phyloP scores from a whole-genome alignment of 1,140 invertebrate species.

The Drosophila ogumai region DNA sequence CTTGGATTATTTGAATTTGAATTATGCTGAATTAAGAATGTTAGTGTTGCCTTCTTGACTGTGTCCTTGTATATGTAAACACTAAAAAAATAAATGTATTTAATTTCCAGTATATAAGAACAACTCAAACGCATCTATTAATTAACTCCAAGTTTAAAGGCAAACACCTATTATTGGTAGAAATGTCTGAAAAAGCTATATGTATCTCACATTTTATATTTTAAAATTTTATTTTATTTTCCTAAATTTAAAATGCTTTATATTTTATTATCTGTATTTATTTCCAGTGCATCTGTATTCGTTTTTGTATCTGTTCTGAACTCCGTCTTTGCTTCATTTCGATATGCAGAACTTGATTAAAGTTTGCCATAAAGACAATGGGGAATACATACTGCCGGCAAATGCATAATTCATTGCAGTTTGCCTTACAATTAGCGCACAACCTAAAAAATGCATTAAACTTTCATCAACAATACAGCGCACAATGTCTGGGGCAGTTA shows the following conservation, averaged over 20 bases:
- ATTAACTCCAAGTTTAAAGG: too few species aligned
- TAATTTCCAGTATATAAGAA: too few species aligned
- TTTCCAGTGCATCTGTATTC: conserved; percentile 3
- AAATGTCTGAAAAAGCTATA: not conserved
- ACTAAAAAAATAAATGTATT: not conserved
- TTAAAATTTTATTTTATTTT: not conserved
- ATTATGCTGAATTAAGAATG: conserved; percentile 79
- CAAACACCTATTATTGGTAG: too few species aligned
- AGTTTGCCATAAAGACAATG: conserved; percentile 73
- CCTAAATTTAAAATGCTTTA: too few species aligned
- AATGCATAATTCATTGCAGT: conserved; percentile 79
- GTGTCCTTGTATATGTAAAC: conserved; percentile 4
- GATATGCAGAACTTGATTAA: conserved; percentile 81
- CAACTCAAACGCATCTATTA: too few species aligned
- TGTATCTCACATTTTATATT: not conserved
- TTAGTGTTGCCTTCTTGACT: conserved; percentile 58
- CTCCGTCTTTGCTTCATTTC: conserved; percentile 46
- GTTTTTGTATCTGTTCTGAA: conserved; percentile 33
- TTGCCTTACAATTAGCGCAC: conserved; percentile 72
- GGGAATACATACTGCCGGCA: conserved; percentile 48
- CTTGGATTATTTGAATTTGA: conserved; percentile 77
- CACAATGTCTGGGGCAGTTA: conserved; percentile 55
- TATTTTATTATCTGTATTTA: not conserved
- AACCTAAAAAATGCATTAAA: conserved; percentile 79
- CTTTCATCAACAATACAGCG: conserved; percentile 59